A percentile compares a stretch with the other conserved stretches of the same genome.
Conservation (phyloP, 2,888 invertebrate species). For the Rhaphigaster nebulosa region DNA sequence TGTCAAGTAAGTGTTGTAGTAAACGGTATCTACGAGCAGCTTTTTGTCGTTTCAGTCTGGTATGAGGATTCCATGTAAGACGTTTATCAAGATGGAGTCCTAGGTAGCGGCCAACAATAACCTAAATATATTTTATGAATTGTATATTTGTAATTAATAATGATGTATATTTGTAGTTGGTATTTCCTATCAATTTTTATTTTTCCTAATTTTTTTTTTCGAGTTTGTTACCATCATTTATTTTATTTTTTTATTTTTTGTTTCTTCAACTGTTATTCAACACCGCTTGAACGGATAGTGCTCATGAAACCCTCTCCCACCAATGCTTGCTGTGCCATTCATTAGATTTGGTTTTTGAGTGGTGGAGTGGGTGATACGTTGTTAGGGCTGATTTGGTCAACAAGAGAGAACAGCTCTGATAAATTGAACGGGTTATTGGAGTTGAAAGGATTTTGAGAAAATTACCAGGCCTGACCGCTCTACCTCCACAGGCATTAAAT, state of each 20-base stretch:
- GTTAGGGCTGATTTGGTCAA: constrained; percentile 51
- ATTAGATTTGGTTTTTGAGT: constrained; percentile 29
- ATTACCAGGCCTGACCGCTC: constrained; percentile 43
- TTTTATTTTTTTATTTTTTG: background rate
- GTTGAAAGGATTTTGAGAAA: constrained; percentile 55
- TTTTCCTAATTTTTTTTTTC: background rate
- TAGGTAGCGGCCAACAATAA: no score
- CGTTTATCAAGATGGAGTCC: no score
- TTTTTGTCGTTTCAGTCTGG: no score
- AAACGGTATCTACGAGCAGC: no score
- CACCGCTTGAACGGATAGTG: background rate
- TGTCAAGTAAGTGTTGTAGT: no score
- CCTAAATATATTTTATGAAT: no score
- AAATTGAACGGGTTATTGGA: constrained; percentile 56
- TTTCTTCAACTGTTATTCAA: background rate
- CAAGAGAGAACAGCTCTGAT: constrained; percentile 43
- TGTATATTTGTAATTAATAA: no score
- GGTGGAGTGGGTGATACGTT: constrained; percentile 24
- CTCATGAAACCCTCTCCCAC: background rate
- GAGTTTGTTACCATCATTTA: no score
- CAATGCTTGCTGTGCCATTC: background rate
- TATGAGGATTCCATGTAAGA: no score
- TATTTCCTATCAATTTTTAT: background rate
- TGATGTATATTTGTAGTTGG: background rate
- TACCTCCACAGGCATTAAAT: constrained; percentile 18